A percentile compares a stretch with the other conserved stretches of the same genome.
These are phyloP conservation scores for Phrynocephalus vlangalii DNA, from an alignment of 2,797 vertebrate genomes.

Conservation along the genomic window DNA sequence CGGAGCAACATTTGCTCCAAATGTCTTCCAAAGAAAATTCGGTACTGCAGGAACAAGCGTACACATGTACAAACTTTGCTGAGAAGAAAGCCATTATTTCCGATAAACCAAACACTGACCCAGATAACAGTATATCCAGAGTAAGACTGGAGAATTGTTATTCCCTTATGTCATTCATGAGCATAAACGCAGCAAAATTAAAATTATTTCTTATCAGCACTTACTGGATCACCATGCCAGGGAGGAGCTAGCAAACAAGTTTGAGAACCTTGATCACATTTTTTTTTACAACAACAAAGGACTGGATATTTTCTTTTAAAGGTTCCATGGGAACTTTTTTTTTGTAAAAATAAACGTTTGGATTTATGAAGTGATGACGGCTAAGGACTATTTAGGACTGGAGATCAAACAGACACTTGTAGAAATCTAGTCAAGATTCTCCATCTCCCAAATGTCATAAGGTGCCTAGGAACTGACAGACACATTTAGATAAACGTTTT, in stretches of 20 bases:
- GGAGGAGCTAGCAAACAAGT: neutral
- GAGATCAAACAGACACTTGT: conserved; percentile 12
- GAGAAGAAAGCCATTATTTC: neutral
- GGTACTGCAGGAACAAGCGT: neutral
- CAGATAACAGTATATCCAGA: neutral
- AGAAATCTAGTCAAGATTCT: conserved; percentile 43
- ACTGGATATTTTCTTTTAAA: neutral
- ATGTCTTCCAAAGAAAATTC: neutral
- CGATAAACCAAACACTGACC: neutral
- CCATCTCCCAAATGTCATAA: neutral
- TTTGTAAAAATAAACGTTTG: neutral
- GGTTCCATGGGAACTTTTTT: neutral
- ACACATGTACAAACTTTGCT: neutral
- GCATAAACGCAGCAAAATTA: neutral
- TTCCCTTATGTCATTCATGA: neutral
- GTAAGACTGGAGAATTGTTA: neutral
- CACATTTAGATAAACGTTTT: neutral
- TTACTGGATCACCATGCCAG: neutral
- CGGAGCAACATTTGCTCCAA: neutral
- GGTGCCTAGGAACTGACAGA: neutral
- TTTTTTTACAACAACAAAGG: neutral
- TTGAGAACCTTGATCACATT: neutral
- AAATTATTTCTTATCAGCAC: no score
- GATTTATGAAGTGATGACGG: neutral
- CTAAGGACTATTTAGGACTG: conserved; percentile 14